These are phyloP conservation scores for Tolypeutes matacus DNA, from an alignment of 2,797 vertebrate genomes.

Conservation along the genomic window DNA sequence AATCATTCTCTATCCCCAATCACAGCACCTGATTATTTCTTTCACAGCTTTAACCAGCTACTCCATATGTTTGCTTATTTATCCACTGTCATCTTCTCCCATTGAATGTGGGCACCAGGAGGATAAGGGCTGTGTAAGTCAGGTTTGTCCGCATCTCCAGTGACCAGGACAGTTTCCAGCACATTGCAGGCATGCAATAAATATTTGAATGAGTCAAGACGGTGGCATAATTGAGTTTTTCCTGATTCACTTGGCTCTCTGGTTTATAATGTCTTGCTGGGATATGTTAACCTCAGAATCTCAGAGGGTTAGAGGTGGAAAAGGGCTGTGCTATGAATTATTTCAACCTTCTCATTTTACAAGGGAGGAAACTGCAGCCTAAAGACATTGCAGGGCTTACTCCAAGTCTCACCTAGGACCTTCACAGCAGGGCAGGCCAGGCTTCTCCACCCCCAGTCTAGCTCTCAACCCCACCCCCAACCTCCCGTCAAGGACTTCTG, in stretches of 20 bases:
- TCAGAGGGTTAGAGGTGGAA: not conserved
- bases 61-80: not conserved
- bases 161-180: not conserved
- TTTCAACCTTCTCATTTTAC: not conserved
- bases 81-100: not conserved
- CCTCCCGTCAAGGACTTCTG: not conserved
- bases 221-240: not conserved
- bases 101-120: not conserved
- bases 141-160: not conserved
- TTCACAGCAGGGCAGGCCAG: not conserved
- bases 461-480: accelerated
- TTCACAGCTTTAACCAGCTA: not conserved
- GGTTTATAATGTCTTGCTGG: not conserved
- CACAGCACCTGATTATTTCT: not conserved
- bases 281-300: not conserved
- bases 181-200: not conserved
- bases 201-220: not conserved
- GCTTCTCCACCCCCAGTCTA: accelerated
- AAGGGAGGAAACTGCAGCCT: not conserved
- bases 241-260: not conserved
- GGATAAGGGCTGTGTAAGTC: not conserved
- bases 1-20: not conserved
- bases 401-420: not conserved
- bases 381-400: too few relatives aligned
- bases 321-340: not conserved